phyloP scores from a whole-genome alignment of 2,797 vertebrate species.

The Chrosomus eos region DNA sequence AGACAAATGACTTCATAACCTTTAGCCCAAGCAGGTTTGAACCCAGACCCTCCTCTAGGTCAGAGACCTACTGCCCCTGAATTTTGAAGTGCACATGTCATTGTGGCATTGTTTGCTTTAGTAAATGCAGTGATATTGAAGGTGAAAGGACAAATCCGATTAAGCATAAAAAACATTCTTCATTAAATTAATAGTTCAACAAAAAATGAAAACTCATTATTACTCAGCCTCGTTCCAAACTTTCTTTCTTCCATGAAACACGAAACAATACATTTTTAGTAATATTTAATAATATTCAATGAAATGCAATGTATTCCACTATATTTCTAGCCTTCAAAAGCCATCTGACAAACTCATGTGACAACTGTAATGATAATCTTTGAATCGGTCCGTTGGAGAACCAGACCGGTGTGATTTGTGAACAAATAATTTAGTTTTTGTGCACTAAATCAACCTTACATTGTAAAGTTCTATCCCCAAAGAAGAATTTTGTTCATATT shows the following conservation, averaged over 20 bases:
- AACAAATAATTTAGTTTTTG: background rate
- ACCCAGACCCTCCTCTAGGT: constrained; percentile 40
- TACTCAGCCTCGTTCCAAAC: background rate
- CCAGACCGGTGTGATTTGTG: background rate
- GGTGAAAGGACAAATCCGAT: constrained; percentile 11
- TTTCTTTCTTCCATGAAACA: background rate
- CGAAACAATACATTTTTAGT: background rate
- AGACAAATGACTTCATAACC: constrained; percentile 77
- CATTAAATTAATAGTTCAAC: background rate
- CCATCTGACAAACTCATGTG: background rate
- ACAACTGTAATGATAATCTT: no score
- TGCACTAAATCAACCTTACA: background rate
- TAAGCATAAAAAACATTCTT: constrained; percentile 16
- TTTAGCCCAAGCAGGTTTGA: constrained; percentile 61
- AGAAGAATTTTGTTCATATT: background rate
- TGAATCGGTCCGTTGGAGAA: background rate
- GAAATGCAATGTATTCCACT: background rate
- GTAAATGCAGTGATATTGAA: constrained; percentile 26
- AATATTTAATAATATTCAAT: no score
- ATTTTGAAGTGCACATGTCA: constrained; percentile 51
- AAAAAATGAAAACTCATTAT: background rate
- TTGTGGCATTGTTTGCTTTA: constrained; percentile 40
- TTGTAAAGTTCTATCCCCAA: background rate
- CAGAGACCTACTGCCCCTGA: constrained; percentile 35
- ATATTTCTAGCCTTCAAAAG: background rate